Conservation (phyloP, 2,888 invertebrate species). For the Dichetophora obliterata region DNA sequence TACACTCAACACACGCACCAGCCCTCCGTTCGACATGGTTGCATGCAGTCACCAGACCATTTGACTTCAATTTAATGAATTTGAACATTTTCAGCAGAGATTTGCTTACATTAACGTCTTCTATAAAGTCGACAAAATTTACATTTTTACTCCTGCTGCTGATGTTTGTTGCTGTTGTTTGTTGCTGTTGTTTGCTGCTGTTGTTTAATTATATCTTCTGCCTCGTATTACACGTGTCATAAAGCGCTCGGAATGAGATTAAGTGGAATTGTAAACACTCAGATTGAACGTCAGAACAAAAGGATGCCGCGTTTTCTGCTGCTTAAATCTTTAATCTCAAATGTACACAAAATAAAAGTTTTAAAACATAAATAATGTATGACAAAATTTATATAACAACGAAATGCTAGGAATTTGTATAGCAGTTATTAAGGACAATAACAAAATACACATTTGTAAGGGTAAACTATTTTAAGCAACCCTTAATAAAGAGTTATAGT, state of each 20-base stretch:
- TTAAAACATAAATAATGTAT: background rate
- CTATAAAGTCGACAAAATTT: background rate
- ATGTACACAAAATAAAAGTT: background rate
- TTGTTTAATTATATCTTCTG: slow-evolving; percentile 53
- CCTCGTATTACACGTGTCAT: slow-evolving; percentile 54
- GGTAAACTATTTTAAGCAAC: too few species aligned
- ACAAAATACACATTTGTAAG: too few species aligned
- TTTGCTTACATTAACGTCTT: background rate
- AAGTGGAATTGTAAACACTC: slow-evolving; percentile 52
- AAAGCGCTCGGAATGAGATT: slow-evolving; percentile 50
- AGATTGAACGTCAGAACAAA: slow-evolving; percentile 44
- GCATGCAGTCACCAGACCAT: background rate
- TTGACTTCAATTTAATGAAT: slow-evolving; percentile 13
- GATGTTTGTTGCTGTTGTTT: background rate
- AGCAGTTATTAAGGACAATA: too few species aligned
- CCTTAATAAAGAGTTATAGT: too few species aligned
- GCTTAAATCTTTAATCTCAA: too few species aligned
- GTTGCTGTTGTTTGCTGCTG: slow-evolving; percentile 20
- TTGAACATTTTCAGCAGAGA: slow-evolving; percentile 5
- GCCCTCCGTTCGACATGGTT: background rate
- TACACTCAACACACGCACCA: background rate
- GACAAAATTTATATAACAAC: background rate
- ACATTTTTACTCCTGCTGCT: background rate
- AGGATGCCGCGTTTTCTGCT: background rate
- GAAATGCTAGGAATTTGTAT: too few species aligned